Evolutionary conservation across 1,140 invertebrate species (phyloP), one percentile per base, ranked within the genome.

Genomic region (Bombus superbus): DNA sequence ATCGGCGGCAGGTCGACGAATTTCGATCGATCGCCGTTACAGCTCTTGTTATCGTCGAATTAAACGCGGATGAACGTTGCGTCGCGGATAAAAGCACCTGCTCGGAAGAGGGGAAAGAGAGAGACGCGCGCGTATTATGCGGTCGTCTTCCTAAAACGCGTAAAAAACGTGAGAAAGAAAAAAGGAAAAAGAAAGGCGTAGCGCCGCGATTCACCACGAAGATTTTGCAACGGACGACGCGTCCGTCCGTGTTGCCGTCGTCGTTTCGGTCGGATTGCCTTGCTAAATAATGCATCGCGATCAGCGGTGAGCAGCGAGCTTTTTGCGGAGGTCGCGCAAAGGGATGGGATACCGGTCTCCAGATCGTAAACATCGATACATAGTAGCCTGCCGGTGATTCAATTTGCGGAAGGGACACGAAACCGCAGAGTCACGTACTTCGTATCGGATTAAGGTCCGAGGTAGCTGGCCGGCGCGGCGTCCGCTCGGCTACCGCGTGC

Each of bases 281-380:
- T n/a, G 59, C 28, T 85, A 80, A 85, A 85, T 85, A 85, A 85
- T 85, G 68, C 83, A 85, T 77, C 74, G 62, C 47, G 62, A 53
- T 53, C 47, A 25, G 38, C 44, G 13, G 28, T 0, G 44, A n/a
- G 28, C 28, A 18, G 28, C 28, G 18, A 35, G 80, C 32, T 64
- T 76, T 73, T 83, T 75, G 72, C 81, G 8, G n/a, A 59, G 10
- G 28, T 25, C 42, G n/a, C 8, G 66, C n/a, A 25, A 15, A 53
- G 62, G 44, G 42, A 59, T 44, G 69, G 28, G 64, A 78, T 32
- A 42, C 9, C 13, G 47, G 66, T 89, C 83, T 74, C 68, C 40
- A 53, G 83, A 89, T 89, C 86, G 88, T 89, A 88, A 71, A 89
- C 77, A 88, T 89, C 88, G 83, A 89, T 81, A 89, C 83, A 81